Base-by-base conservation (phyloP, 2,888 invertebrate species). In the Acanthococcus lagerstroemiae region DNA sequence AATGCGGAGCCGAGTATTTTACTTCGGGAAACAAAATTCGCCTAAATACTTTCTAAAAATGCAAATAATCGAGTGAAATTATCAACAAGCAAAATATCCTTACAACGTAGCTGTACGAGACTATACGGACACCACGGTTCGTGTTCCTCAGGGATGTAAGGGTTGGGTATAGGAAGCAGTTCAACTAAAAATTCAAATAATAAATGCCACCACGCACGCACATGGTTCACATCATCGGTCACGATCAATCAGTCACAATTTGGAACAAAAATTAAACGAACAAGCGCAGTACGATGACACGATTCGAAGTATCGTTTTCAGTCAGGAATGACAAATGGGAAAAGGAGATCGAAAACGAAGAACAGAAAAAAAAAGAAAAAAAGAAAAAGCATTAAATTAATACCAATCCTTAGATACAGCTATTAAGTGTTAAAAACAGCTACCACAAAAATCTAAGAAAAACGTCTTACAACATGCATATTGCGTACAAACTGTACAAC, bases 61-160 rank as follows among this genome's bases (percentile, higher is more conserved):
- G n/a, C n/a, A n/a, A n/a, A n/a, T n/a, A n/a, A n/a, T n/a, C n/a
- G n/a, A n/a, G n/a, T n/a, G n/a, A n/a, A n/a, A n/a, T n/a, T n/a
- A n/a, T n/a, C n/a, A n/a, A n/a, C n/a, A 52, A 22, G 3, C 7
- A 52, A 52, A 24, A 52, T n/a, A 50, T 21, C 25, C 67, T 61
- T 69, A 69, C 69, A 67, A 26, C 56, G 57, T n/a, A 69, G 57
- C 55, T 69, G 66, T 26, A 68, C 44, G 84, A 86, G 67, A 66
- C 74, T 74, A 80, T 88, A 83, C 78, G 88, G 88, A 81, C 90
- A 90, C 84, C 88, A 88, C 80, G 87, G 87, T 81, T 90, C 90
- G 82, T 90, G 90, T 84, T 90, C 87, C 81, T 87, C 87, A 77
- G 89, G 88, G 80, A 87, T 87, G 79, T 86, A 83, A 77, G 89